These are phyloP conservation scores for Elmis aenea DNA, from an alignment of 2,888 invertebrate species.

Conservation along the genomic window DNA sequence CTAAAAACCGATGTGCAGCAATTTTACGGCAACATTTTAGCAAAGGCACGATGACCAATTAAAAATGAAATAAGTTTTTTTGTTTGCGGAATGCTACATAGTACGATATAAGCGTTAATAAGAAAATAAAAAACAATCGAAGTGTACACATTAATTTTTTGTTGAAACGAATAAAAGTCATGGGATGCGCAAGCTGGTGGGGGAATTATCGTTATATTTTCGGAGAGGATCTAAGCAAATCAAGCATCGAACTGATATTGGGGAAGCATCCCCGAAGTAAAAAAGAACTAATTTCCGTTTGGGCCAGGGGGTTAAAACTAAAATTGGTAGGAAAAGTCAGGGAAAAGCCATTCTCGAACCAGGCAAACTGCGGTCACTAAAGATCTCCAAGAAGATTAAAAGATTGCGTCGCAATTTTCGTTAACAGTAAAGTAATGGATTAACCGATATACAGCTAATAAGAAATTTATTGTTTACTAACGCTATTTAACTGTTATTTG, in stretches of 20 bases:
- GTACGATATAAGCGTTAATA: too few species aligned
- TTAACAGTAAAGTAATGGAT: constrained; percentile 31
- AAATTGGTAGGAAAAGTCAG: constrained; percentile 38
- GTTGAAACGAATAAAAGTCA: constrained; percentile 6
- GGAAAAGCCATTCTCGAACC: constrained; percentile 32
- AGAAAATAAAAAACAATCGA: neutral
- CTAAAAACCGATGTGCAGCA: too few species aligned
- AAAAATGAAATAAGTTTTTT: too few species aligned
- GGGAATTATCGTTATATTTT: constrained; percentile 34
- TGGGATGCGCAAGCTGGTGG: constrained; percentile 6
- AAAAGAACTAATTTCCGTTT: constrained; percentile 45
- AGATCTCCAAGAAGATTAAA: constrained; percentile 39
- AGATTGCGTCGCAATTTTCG: constrained; percentile 31
- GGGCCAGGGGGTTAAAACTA: constrained; percentile 38
- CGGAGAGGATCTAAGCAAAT: constrained; percentile 38
- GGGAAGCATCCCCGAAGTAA: constrained; percentile 40
- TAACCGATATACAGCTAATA: constrained; percentile 31
- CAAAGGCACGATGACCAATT: too few species aligned
- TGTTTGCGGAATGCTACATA: too few species aligned
- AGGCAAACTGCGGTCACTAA: constrained; percentile 38
- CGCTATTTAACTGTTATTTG: constrained; percentile 13
- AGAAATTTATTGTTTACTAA: constrained; percentile 37
- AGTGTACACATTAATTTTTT: neutral
- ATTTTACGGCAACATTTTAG: too few species aligned
- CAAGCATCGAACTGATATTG: constrained; percentile 40